Evolutionary conservation across 2,888 invertebrate genomes (phyloP).

Genomic region (Brachypalpus laphriformis): DNA sequence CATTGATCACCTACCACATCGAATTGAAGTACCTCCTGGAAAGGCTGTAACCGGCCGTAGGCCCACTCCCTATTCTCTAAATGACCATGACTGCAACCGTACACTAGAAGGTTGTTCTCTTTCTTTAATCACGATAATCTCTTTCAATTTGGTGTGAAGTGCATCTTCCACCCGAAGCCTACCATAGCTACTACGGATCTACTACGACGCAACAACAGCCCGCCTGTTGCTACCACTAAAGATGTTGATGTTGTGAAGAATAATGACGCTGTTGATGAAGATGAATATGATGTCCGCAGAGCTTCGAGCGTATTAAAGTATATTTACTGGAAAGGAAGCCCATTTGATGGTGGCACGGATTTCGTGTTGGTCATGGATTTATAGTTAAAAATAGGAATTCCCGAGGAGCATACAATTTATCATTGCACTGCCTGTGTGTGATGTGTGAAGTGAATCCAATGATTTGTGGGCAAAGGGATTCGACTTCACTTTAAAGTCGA

Average conservation of each 20-base stretch:
- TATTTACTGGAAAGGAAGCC: conserved; percentile 30
- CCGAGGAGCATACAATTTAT: conserved; percentile 27
- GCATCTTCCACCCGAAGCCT: conserved; percentile 11
- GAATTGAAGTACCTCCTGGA: background rate
- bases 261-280: conserved; percentile 28
- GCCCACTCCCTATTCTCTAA: conserved; percentile 16
- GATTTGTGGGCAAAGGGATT: conserved; percentile 55
- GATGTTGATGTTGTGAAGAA: conserved; percentile 17
- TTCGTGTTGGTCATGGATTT: conserved; percentile 18
- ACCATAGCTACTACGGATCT: background rate
- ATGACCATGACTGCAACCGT: conserved; percentile 26
- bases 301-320: conserved; percentile 48
- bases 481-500: background rate
- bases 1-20: background rate
- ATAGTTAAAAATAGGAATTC: conserved; percentile 56
- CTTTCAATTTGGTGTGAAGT: conserved; percentile 58
- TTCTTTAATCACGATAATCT: conserved; percentile 50
- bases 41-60: background rate
- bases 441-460: conserved; percentile 49
- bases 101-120: conserved; percentile 2
- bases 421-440: conserved; percentile 25
- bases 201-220: background rate
- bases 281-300: conserved; percentile 44
- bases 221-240: conserved; percentile 15
- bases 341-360: conserved; percentile 31